Evolutionary conservation across 1,140 invertebrate species (phyloP), one percentile per base, ranked within the genome.

Genomic region (Drosophila gunungcola): DNA sequence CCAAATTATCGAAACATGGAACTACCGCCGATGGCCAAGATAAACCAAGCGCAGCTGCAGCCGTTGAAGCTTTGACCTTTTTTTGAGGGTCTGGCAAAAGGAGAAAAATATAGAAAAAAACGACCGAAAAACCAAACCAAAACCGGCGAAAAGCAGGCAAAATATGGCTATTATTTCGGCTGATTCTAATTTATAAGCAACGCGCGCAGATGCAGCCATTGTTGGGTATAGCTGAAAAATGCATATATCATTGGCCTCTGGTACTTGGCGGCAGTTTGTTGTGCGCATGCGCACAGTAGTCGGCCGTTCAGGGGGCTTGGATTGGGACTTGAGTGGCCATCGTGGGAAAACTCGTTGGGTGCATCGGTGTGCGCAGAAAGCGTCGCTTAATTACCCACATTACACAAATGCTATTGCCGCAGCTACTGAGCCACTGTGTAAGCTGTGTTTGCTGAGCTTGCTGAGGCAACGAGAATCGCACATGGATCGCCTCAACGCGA

Each of bases 131-230:
- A 43, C 48, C 39, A 64, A 41, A 49, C 39, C 63, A 67, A 67
- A 65, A 27, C 27, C 25, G 36, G 62, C 58, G 27, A 36, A 67
- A 64, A 65, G 36, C 64, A 51, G 3, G 36, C 63, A 55, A 88
- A 88, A 89, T 84, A 89, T 89, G 80, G 84, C 84, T 89, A 89
- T 88, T 89, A 84, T 88, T 88, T 89, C 78, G 84, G 76, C 48
- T 89, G 69, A 80, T 89, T 88, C 80, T 80, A 88, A 88, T 88
- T 88, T 88, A 88, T 89, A 89, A 88, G 84, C 83, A 55, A 76
- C 54, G 69, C 65, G 70, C 75, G 68, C 80, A 67, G 49, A 70
- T 68, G 61, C 67, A 48, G 52, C 64, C 68, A 57, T 57, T 70
- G 42, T 45, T 60, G 57, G 68, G 49, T 48, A 56, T 45, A 69